Evolutionary conservation across 2,888 invertebrate species (phyloP).

Genomic region (Alcis repandata): DNA sequence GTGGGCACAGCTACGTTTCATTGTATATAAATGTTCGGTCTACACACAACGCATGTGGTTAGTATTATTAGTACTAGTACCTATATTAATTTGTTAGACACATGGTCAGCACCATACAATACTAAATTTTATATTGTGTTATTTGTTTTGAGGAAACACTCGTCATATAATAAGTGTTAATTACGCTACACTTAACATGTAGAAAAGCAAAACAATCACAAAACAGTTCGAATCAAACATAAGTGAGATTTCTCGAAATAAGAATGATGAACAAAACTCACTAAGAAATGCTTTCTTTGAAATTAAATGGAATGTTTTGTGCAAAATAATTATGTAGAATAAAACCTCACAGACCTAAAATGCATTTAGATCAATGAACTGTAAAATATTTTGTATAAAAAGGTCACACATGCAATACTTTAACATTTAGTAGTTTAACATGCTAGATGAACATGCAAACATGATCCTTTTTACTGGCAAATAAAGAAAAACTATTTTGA

Average conservation of each 20-base stretch:
- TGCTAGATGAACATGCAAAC: constrained; percentile 2
- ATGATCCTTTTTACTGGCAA: not conserved
- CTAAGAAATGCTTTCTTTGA: not conserved
- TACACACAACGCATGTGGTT: not conserved
- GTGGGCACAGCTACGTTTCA: too few relatives aligned
- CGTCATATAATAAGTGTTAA: constrained; percentile 1
- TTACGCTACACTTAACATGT: not conserved
- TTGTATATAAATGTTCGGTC: not conserved
- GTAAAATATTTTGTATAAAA: constrained; percentile 1
- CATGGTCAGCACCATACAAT: constrained; percentile 13
- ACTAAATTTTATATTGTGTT: not conserved
- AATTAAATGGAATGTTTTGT: constrained; percentile 20
- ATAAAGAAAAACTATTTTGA: not conserved
- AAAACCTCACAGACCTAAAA: not conserved
- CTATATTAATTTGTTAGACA: constrained; percentile 15
- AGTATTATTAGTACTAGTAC: constrained; percentile 4
- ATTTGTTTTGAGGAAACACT: constrained; percentile 2
- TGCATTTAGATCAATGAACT: not conserved
- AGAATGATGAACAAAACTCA: not conserved
- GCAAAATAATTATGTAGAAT: constrained; percentile 3
- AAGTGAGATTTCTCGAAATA: not conserved
- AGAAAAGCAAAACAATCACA: not conserved
- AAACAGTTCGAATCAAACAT: not conserved
- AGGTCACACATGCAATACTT: not conserved
- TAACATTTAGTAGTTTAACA: not conserved